Evolutionary conservation across 2,113 vertebrate genomes (phyloP).

Genomic region (Chiloscyllium plagiosum): DNA sequence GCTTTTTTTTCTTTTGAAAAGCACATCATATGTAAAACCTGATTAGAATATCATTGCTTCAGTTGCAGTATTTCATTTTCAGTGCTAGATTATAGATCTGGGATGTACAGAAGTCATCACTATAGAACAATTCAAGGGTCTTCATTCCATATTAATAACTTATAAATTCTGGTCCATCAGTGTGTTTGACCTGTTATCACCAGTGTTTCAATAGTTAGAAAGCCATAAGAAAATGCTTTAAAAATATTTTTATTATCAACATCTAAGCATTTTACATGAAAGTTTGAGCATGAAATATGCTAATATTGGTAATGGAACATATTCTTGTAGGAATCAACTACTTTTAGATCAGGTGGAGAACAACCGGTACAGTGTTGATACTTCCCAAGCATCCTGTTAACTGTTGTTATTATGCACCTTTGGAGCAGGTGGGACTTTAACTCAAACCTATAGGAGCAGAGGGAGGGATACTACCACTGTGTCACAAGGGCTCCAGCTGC

Average conservation of each 20-base stretch:
- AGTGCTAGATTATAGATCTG: background rate
- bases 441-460: too few species aligned
- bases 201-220: background rate
- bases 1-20: background rate
- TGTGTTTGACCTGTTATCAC: background rate
- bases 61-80: background rate
- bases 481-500: too few species aligned
- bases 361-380: too few species aligned
- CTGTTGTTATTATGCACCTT: too few species aligned
- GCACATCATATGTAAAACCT: background rate
- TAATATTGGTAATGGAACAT: background rate
- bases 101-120: background rate
- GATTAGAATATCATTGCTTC: slow-evolving; percentile 5
- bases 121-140: background rate
- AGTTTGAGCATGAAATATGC: background rate
- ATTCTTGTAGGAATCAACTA: background rate
- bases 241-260: background rate
- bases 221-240: background rate
- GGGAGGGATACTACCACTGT: too few species aligned
- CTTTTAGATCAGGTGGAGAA: background rate
- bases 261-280: background rate
- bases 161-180: background rate
- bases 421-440: too few species aligned
- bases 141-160: background rate
- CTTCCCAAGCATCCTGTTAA: too few species aligned